These are phyloP conservation scores for Aradophagus sp. DNA, from an alignment of 1,140 invertebrate species.

Conservation along the genomic window DNA sequence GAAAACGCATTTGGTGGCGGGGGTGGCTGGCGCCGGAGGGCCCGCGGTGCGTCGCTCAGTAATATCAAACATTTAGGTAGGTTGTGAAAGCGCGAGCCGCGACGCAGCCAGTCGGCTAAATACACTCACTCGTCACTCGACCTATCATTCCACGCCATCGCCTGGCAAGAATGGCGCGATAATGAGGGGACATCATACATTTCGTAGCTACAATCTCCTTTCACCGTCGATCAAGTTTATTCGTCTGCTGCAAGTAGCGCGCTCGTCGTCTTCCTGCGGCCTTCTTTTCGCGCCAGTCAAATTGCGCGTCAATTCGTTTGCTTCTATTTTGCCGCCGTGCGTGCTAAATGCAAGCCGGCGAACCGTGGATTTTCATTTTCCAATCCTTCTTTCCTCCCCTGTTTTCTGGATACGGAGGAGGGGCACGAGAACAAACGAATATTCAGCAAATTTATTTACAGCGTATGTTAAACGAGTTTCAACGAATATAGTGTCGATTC, in stretches of 20 bases:
- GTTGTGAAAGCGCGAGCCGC: conserved; percentile 61
- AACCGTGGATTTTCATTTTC: no score
- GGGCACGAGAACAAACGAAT: no score
- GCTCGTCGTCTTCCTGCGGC: conserved; percentile 38
- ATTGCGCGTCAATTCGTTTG: no score
- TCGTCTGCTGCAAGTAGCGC: conserved; percentile 52
- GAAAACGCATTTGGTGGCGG: conserved; percentile 71
- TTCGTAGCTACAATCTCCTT: conserved; percentile 59
- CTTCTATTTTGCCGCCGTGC: no score
- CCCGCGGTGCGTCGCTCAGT: conserved; percentile 53
- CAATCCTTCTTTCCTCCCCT: no score
- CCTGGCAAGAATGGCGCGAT: conserved; percentile 69
- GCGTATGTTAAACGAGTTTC: no score
- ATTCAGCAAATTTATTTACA: no score
- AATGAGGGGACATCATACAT: conserved; percentile 69
- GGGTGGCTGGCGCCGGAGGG: conserved; percentile 32
- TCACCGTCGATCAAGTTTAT: conserved; percentile 54
- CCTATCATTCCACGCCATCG: conserved; percentile 70
- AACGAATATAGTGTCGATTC: no score
- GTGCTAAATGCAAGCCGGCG: no score
- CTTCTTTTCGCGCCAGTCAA: conserved; percentile 49
- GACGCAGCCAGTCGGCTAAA: conserved; percentile 65
- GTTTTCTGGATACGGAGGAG: no score
- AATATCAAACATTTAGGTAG: conserved; percentile 72
- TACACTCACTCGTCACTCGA: conserved; percentile 69